A percentile compares a stretch with the other conserved stretches of the same genome.
Conservation (phyloP, 2,113 vertebrate species). For the Hypanus sabinus region DNA sequence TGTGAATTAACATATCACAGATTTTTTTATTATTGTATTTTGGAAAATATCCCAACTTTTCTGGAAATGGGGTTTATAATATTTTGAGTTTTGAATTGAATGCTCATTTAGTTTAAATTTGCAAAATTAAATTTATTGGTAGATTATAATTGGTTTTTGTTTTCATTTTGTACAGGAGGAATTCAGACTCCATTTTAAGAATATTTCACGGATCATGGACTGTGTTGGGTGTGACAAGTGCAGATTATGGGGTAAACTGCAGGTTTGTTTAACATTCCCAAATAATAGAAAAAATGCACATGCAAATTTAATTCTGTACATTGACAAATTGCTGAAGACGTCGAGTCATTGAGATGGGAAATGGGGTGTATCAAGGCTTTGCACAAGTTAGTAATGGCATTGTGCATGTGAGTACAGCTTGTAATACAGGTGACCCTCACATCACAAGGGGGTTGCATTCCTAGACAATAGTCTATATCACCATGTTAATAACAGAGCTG, state of each 20-base stretch:
- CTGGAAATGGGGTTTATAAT: too few species aligned
- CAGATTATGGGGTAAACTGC: slow-evolving; percentile 89
- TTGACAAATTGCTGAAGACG: background rate
- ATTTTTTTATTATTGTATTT: too few species aligned
- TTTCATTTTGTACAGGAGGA: slow-evolving; percentile 67
- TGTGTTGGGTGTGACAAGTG: slow-evolving; percentile 96
- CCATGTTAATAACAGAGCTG: too few species aligned
- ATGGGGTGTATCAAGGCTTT: background rate
- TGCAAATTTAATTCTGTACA: background rate
- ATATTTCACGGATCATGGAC: slow-evolving; percentile 96
- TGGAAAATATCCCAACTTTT: too few species aligned
- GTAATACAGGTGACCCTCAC: background rate
- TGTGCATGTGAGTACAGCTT: background rate
- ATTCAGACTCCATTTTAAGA: slow-evolving; percentile 90
- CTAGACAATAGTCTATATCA: too few species aligned
- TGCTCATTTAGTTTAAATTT: background rate
- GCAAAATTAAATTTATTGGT: background rate
- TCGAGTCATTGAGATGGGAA: background rate
- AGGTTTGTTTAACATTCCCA: slow-evolving; percentile 56
- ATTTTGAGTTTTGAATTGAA: background rate
- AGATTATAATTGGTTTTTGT: background rate
- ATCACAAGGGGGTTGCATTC: too few species aligned
- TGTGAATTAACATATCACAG: too few species aligned
- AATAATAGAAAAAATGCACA: background rate
- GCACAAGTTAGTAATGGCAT: background rate